Base-by-base conservation (phyloP, 2,113 vertebrate species). In the Harpagus bidentatus region DNA sequence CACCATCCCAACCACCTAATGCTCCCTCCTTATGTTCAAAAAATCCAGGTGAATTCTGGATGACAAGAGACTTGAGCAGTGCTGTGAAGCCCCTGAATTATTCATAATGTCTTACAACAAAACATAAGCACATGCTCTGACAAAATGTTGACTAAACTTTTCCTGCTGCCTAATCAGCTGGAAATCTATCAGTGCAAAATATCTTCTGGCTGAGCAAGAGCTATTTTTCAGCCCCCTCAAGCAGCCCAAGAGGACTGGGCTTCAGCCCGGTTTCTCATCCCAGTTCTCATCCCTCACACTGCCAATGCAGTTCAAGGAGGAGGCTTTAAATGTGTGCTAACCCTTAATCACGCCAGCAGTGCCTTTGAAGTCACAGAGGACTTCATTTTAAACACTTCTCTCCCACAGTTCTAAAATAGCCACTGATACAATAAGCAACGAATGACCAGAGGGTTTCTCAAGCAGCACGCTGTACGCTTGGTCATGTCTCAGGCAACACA, bases 401-500 rank as follows among this genome's bases (percentile, higher is more conserved):
- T 95, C 94, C 86, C 94, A 88, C 88, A 92, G 71, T 77, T 86
- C 86, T 78, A 78, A 93, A 96, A 83, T 56, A 96, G 83, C 26
- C 34, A 31, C 45, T 50, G 55, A 36, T 31, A 80, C 66, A 92
- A 48, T 40, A 62, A 90, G 78, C 82, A 69, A 26, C 7, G 2
- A 71, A 52, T 40, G 76, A 71, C 16, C 19, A 5, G 0, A 0
- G 40, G 7, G 0, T 86, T 88, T 85, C 88, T 83, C 0, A 0
- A 83, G 83, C 52, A 79, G 56, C 80, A 58, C 2, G 1, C 28
- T 1, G 0, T 10, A 13, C 1, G 0, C 17, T 40, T 40, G 47
- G 47, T 52, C 1, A 1, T 43, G 86, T 77, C 63, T 81, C 70
- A n/a, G 38, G 52, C 65, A 86, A 55, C 63, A 77, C 14, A 86